Conservation (phyloP, 1,140 invertebrate genomes). For the Listronotus bonariensis region DNA sequence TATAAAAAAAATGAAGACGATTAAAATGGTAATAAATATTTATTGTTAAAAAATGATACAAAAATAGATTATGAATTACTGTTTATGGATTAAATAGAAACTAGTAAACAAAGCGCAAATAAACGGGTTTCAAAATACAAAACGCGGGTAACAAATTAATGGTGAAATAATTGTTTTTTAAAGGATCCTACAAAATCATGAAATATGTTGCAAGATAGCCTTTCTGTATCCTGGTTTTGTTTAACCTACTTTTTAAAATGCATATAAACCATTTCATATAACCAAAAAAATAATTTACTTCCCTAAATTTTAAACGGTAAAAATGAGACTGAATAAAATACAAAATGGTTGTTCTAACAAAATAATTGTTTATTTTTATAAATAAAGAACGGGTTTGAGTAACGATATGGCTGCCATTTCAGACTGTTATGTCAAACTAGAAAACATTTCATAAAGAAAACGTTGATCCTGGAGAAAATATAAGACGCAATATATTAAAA, state of each 20-base stretch:
- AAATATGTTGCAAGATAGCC: conserved; percentile 40
- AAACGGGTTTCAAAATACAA: background rate
- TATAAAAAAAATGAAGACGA: too few relatives aligned
- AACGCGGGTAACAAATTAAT: background rate
- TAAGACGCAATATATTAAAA: background rate
- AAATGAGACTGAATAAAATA: background rate
- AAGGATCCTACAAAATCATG: conserved; percentile 18
- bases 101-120: conserved; percentile 4
- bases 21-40: too few relatives aligned
- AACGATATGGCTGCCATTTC: conserved; percentile 49
- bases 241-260: conserved; percentile 45
- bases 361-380: conserved; percentile 9
- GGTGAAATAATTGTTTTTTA: background rate
- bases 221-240: conserved; percentile 38
- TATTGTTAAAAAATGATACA: too few relatives aligned
- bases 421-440: conserved; percentile 28
- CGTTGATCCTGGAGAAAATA: background rate
- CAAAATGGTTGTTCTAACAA: background rate
- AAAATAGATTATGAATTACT: too few relatives aligned
- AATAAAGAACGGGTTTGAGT: conserved; percentile 31
- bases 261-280: background rate
- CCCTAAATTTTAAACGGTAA: background rate
- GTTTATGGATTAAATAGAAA: background rate
- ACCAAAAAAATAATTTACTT: background rate
- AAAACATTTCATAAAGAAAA: conserved; percentile 9